A percentile compares a stretch with the other conserved stretches of the same genome.
Conservation (phyloP, 2,888 invertebrate genomes). For the Phaedon cochleariae region DNA sequence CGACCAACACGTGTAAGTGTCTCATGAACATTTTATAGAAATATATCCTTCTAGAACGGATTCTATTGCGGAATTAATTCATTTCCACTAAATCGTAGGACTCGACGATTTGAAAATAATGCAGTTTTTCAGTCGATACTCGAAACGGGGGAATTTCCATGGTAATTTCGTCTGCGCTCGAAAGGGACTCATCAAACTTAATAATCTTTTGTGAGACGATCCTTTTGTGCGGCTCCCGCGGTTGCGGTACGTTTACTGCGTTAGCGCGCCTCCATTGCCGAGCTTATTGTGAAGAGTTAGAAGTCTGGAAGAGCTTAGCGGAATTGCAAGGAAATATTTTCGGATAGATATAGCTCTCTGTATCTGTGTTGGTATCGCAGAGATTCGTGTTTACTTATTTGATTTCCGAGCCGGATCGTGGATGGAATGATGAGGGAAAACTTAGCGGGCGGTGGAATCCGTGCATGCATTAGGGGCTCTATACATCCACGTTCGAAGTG, state of each 20-base stretch:
- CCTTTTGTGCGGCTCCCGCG: constrained; percentile 56
- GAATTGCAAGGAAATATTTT: constrained; percentile 50
- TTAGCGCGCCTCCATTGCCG: constrained; percentile 37
- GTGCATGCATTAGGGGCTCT: too few species aligned
- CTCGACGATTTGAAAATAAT: too few species aligned
- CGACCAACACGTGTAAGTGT: too few species aligned
- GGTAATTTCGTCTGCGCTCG: constrained; percentile 23
- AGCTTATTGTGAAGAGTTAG: constrained; percentile 44
- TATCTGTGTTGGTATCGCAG: constrained; percentile 33
- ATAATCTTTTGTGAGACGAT: constrained; percentile 62
- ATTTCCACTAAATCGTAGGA: too few species aligned
- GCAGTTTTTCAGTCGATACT: constrained; percentile 1
- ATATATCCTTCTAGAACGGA: too few species aligned
- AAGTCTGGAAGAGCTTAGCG: constrained; percentile 50
- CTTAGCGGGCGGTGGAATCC: too few species aligned
- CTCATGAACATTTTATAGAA: too few species aligned
- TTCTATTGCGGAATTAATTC: too few species aligned
- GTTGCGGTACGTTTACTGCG: constrained; percentile 36
- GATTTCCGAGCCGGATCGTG: constrained; percentile 33
- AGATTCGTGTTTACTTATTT: constrained; percentile 38
- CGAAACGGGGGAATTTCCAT: constrained; percentile 3
- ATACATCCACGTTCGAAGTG: too few species aligned
- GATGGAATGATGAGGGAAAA: constrained; percentile 8
- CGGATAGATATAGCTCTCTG: constrained; percentile 31
- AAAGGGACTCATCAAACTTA: constrained; percentile 59